Evolutionary conservation across 2,797 vertebrate genomes (phyloP), one percentile per base, ranked within the genome.

Genomic region (Anas acuta): DNA sequence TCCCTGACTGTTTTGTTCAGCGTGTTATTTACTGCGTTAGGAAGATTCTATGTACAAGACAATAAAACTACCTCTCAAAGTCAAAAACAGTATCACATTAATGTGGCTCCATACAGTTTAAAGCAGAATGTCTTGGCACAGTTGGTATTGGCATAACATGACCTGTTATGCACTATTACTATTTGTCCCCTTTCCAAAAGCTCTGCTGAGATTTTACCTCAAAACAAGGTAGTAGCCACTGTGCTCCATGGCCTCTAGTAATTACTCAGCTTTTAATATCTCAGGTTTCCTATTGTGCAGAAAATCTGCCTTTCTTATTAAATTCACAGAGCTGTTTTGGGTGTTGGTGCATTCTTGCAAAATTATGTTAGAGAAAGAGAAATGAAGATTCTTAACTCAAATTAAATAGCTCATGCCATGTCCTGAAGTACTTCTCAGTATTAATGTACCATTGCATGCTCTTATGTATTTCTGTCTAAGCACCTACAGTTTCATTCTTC

Each of bases 31-130:
- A 25, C 13, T 32, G 32, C 9, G 7, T 25, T 7, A n/a, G 25
- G 2, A 1, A 67, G 22, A 14, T 17, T 28, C 51, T 69, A 4
- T 26, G 54, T 14, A 8, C 2, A 56, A 61, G 37, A 20, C 22
- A 19, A 23, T 30, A 26, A n/a, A 41, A 8, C 6, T 11, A 45
- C 15, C 5, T 26, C 49, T 43, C 43, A 60, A 41, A 76, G 15
- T 47, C 21, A 25, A 67, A 18, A 9, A 18, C 0, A 0, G 26
- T 23, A 37, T 3, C 1, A 4, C 0, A 0, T 1, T 41, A 45
- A 67, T 13, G 10, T 8, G 12, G 39, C 17, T 64, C 32, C 60
- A n/a, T 33, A 56, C 32, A n/a, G 28, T 18, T 56, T 9, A 1
- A 0, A 83, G n/a, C 20, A 60, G 30, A 58, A 7, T 2, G 13